Conservation (phyloP, 2,888 invertebrate species). For the Oeneis ivallda region DNA sequence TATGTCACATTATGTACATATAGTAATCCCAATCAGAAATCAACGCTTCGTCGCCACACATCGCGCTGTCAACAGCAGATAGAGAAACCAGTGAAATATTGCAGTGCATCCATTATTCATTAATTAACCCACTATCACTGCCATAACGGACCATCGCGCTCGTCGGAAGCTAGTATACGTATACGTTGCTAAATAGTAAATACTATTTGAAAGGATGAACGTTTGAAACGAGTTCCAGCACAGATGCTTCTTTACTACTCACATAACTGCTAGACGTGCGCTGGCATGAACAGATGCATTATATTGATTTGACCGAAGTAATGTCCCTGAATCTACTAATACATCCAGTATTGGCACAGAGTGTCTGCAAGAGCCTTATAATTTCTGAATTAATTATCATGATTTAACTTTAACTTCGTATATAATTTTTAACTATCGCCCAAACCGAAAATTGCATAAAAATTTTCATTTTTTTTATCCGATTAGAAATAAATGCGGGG, state of each 20-base stretch:
- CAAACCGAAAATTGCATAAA: too few relatives aligned
- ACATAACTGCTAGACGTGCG: slow-evolving; percentile 22
- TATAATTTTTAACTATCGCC: too few relatives aligned
- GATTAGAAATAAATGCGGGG: too few relatives aligned
- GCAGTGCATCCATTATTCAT: slow-evolving; percentile 70
- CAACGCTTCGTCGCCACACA: slow-evolving; percentile 46
- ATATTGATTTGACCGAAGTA: not conserved
- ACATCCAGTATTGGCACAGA: too few relatives aligned
- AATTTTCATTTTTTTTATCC: too few relatives aligned
- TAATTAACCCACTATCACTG: slow-evolving; percentile 66
- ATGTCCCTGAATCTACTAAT: too few relatives aligned
- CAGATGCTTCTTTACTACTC: slow-evolving; percentile 26
- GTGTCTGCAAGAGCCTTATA: too few relatives aligned
- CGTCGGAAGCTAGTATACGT: slow-evolving; percentile 43
- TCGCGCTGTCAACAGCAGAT: slow-evolving; percentile 44
- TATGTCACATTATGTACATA: slow-evolving; percentile 33
- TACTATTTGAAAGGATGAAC: slow-evolving; percentile 35
- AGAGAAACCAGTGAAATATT: slow-evolving; percentile 68
- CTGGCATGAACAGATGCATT: slow-evolving; percentile 21
- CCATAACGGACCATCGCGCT: slow-evolving; percentile 61
- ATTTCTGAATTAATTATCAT: too few relatives aligned
- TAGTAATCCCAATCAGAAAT: slow-evolving; percentile 45
- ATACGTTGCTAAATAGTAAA: slow-evolving; percentile 43
- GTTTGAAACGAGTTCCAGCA: slow-evolving; percentile 34
- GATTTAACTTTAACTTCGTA: too few relatives aligned